phyloP scores from a whole-genome alignment of 2,113 vertebrate species.

The Bos indicus region DNA sequence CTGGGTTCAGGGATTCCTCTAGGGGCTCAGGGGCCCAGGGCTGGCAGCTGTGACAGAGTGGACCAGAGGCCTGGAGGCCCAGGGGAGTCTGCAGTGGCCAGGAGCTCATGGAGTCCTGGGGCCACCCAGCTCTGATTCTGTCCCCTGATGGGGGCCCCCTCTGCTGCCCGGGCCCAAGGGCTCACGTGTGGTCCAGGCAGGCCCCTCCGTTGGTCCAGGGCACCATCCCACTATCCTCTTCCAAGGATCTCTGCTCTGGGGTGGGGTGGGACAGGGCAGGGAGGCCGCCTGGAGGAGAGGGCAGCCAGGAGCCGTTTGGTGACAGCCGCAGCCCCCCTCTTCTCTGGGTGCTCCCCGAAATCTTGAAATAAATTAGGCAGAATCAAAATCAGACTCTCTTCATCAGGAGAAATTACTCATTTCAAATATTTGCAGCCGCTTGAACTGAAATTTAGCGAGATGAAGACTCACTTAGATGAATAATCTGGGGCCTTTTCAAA shows the following conservation, averaged over 20 bases:
- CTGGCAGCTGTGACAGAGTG: background rate
- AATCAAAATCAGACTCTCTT: slow-evolving; percentile 68
- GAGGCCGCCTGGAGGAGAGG: background rate
- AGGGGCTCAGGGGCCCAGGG: background rate
- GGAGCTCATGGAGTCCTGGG: background rate
- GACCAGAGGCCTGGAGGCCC: background rate
- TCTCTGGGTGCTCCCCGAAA: slow-evolving; percentile 50
- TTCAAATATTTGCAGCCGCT: slow-evolving; percentile 64
- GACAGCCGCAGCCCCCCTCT: background rate
- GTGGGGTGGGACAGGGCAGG: background rate
- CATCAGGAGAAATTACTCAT: slow-evolving; percentile 67
- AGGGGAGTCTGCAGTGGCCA: background rate
- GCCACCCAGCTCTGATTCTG: background rate
- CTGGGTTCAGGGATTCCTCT: background rate
- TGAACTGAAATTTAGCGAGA: slow-evolving; percentile 36
- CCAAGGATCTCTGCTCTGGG: background rate
- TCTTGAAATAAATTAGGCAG: slow-evolving; percentile 47
- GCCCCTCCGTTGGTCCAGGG: background rate
- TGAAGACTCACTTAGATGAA: slow-evolving; percentile 25
- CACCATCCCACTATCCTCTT: background rate
- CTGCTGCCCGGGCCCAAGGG: background rate
- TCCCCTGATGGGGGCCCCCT: background rate
- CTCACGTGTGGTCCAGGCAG: background rate
- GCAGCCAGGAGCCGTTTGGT: background rate
- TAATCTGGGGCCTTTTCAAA: slow-evolving; percentile 61